These are phyloP conservation scores for Apoderus coryli DNA, from an alignment of 2,888 invertebrate genomes.

Conservation along the genomic window DNA sequence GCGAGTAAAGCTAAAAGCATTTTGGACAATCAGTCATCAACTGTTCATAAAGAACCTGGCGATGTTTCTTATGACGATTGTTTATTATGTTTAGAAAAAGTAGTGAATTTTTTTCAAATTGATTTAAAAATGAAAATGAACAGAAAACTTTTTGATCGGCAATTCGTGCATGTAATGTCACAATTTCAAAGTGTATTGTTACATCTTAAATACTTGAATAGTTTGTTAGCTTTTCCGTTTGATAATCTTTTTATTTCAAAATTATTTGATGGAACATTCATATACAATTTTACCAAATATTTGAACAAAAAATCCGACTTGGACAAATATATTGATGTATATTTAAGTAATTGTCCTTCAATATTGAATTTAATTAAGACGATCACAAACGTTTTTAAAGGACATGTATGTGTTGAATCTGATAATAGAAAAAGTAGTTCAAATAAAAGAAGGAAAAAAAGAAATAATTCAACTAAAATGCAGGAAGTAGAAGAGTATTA, in stretches of 20 bases:
- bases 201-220: slow-evolving; percentile 47
- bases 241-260: slow-evolving; percentile 41
- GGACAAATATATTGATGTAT: slow-evolving; percentile 18
- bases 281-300: slow-evolving; percentile 55
- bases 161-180: slow-evolving; percentile 46
- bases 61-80: slow-evolving; percentile 43
- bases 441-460: slow-evolving; percentile 15
- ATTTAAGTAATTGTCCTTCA: slow-evolving; percentile 17
- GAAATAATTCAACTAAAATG: slow-evolving; percentile 8
- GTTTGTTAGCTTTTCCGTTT: slow-evolving; percentile 45
- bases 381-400: no score
- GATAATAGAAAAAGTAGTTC: slow-evolving; percentile 6
- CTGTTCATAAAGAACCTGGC: slow-evolving; percentile 34
- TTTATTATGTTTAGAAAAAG: slow-evolving; percentile 39
- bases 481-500: slow-evolving; percentile 12
- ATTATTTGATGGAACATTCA: slow-evolving; percentile 58
- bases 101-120: slow-evolving; percentile 44
- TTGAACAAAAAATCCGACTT: slow-evolving; percentile 33
- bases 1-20: no score
- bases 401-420: no score
- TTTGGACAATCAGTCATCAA: no score
- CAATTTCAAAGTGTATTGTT: slow-evolving; percentile 50
- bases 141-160: slow-evolving; percentile 40
- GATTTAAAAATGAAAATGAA: slow-evolving; percentile 37
- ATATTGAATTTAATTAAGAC: no score